These are phyloP conservation scores for Gymnogyps californianus DNA, from an alignment of 2,113 vertebrate genomes.

Conservation along the genomic window DNA sequence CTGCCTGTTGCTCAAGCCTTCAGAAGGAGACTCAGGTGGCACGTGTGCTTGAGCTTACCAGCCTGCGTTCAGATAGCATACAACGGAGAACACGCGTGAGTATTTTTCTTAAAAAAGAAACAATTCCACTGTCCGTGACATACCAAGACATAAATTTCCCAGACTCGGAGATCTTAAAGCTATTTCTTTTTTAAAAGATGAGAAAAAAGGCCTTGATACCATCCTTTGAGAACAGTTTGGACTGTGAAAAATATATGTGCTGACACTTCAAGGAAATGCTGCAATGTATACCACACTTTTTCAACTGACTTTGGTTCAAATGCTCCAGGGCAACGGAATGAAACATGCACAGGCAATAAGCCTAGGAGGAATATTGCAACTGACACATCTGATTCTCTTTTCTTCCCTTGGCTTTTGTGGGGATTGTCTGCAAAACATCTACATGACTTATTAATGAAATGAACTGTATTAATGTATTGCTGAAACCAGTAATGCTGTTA, in stretches of 20 bases:
- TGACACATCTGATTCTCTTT: background rate
- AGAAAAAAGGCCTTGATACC: background rate
- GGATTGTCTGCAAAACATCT: constrained; percentile 4
- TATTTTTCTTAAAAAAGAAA: background rate
- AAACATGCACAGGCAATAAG: background rate
- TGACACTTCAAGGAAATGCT: background rate
- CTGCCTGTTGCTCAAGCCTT: background rate
- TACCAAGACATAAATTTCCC: background rate
- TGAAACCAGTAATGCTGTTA: constrained; percentile 17
- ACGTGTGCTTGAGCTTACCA: background rate
- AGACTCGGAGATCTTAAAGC: background rate
- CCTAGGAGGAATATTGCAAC: background rate
- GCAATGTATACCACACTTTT: background rate
- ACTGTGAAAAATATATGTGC: background rate
- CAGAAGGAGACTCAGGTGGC: background rate
- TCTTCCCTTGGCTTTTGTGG: background rate
- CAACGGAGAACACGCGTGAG: background rate
- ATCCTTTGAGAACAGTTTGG: background rate
- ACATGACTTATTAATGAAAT: constrained; percentile 8
- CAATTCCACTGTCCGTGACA: background rate
- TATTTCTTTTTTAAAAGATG: background rate
- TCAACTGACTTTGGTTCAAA: background rate
- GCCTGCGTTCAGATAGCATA: background rate
- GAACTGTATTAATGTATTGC: background rate
- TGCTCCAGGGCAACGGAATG: background rate